Conservation (phyloP, 2,113 vertebrate species). For the Podarcis muralis region DNA sequence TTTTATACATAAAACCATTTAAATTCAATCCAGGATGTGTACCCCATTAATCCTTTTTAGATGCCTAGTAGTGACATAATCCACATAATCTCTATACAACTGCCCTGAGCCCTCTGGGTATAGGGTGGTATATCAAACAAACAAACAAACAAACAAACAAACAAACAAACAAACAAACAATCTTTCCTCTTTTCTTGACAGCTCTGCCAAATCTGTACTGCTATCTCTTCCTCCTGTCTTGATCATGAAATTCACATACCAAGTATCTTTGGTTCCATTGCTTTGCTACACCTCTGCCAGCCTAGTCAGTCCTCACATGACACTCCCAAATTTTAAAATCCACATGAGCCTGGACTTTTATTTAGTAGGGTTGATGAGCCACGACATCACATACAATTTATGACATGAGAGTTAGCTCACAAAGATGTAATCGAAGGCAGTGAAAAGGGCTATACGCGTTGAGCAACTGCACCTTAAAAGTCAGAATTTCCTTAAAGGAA, state of each 20-base stretch:
- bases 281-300: not conserved
- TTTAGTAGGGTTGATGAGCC: not conserved
- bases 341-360: not conserved
- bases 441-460: not conserved
- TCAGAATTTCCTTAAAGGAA: not conserved
- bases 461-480: not conserved
- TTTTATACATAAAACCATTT: not conserved
- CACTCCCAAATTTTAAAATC: not conserved
- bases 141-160: too few species aligned
- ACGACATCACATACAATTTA: slow-evolving; percentile 4
- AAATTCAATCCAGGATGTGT: not conserved
- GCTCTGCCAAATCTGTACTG: not conserved
- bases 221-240: not conserved
- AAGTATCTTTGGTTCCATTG: not conserved
- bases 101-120: too few species aligned
- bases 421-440: not conserved
- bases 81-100: not conserved
- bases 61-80: not conserved
- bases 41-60: not conserved
- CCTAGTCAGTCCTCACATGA: not conserved
- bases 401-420: not conserved
- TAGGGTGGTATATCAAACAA: too few species aligned
- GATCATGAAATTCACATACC: not conserved
- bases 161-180: too few species aligned
- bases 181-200: not conserved